A percentile compares a stretch with the other conserved stretches of the same genome.
Conservation (phyloP, 2,113 vertebrate species). For the Ophthalmolycus amberensis region DNA sequence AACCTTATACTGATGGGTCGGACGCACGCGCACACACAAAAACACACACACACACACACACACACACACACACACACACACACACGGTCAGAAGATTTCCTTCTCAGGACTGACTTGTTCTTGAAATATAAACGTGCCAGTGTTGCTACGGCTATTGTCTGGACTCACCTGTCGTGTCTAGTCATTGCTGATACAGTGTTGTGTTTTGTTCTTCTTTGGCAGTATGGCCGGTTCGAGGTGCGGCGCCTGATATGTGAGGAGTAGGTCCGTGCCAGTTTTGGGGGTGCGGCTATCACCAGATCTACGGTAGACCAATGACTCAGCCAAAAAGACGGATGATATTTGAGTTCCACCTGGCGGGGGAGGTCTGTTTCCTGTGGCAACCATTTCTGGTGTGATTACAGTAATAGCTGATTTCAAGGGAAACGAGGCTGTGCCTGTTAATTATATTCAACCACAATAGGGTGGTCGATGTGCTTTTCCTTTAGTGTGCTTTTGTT, state of each 20-base stretch:
- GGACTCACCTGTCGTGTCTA: conserved; percentile 27
- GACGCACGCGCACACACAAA: conserved; percentile 7
- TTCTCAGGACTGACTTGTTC: conserved; percentile 43
- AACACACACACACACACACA: conserved; percentile 12
- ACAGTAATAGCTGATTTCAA: conserved; percentile 35
- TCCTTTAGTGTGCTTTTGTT: not conserved
- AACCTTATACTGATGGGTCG: conserved; percentile 31
- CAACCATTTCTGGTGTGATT: conserved; percentile 38
- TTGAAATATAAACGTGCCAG: conserved; percentile 31
- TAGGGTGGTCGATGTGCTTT: not conserved
- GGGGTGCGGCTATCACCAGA: conserved; percentile 21
- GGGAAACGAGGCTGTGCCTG: conserved; percentile 7
- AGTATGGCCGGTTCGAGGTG: not conserved
- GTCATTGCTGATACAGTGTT: conserved; percentile 28
- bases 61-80: not conserved
- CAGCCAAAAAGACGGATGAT: conserved; percentile 28
- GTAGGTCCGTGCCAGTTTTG: not conserved
- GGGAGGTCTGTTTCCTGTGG: conserved; percentile 34
- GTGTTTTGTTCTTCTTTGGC: conserved; percentile 51
- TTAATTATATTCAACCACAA: conserved; percentile 33
- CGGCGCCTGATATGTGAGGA: not conserved
- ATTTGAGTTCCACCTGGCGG: conserved; percentile 3
- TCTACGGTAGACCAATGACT: conserved; percentile 17
- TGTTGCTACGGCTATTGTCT: conserved; percentile 42
- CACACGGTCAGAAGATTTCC: conserved; percentile 24